Percentiles rank a stretch among this genome's conserved stretches.
phyloP scores from a whole-genome alignment of 2,888 invertebrate genomes.

The Eustalomyia histrio region DNA sequence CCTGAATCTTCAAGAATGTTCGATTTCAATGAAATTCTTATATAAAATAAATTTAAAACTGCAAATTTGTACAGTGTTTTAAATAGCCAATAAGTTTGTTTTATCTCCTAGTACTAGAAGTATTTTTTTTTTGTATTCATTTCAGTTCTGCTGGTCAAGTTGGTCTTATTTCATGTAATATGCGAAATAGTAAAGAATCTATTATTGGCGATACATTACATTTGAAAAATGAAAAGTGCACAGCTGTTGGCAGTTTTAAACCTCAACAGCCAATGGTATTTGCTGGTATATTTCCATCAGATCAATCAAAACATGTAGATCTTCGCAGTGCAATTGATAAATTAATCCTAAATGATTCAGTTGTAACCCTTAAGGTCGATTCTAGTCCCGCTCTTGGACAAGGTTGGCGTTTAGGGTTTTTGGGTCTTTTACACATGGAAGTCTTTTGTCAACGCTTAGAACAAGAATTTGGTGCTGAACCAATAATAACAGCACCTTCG shows the following conservation, averaged over 20 bases:
- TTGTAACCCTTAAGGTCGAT: slow-evolving; percentile 90
- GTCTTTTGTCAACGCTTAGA: slow-evolving; percentile 92
- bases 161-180: slow-evolving; percentile 91
- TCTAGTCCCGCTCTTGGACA: slow-evolving; percentile 92
- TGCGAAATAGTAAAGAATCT: slow-evolving; percentile 87
- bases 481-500: slow-evolving; percentile 91
- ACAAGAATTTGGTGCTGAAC: slow-evolving; percentile 90
- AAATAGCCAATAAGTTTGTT: too few species aligned
- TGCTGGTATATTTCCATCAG: slow-evolving; percentile 92
- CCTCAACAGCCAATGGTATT: slow-evolving; percentile 90
- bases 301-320: slow-evolving; percentile 89
- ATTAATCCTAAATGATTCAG: slow-evolving; percentile 95
- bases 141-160: slow-evolving; percentile 92
- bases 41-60: too few species aligned
- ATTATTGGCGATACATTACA: slow-evolving; percentile 88
- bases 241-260: slow-evolving; percentile 83
- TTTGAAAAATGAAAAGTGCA: slow-evolving; percentile 80
- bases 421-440: slow-evolving; percentile 92
- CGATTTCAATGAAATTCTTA: too few species aligned
- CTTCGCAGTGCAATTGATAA: slow-evolving; percentile 92
- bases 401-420: slow-evolving; percentile 93
- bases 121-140: slow-evolving; percentile 40
- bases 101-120: too few species aligned
- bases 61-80: too few species aligned
- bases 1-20: too few species aligned